Conservation (phyloP, 37 sponge, comb jelly and placozoan species). For the Tethya wilhelma region DNA sequence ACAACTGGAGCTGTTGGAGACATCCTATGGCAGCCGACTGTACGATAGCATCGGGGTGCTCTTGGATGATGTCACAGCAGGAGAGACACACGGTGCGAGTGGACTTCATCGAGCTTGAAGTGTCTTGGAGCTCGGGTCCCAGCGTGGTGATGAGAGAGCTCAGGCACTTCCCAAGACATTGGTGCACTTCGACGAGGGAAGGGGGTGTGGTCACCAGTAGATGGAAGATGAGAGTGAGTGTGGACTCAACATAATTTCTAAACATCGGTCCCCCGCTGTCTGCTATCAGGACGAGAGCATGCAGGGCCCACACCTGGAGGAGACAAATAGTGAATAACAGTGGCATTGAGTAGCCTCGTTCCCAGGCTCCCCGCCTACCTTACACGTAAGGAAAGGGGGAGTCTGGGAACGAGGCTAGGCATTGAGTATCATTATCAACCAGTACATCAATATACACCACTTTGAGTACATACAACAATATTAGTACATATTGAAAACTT, state of each 20-base stretch:
- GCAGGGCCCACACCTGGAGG: constrained; percentile 90
- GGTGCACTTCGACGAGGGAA: constrained; percentile 75
- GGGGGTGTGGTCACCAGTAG: constrained; percentile 77
- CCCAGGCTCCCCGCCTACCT: no score
- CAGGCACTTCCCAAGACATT: constrained; percentile 91
- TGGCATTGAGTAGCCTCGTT: background rate
- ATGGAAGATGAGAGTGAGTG: constrained; percentile 76
- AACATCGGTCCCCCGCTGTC: constrained; percentile 99
- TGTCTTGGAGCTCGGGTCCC: constrained; percentile 95
- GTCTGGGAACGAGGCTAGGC: no score
- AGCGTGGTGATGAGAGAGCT: constrained; percentile 92
- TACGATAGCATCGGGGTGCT: constrained; percentile 90
- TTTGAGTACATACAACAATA: no score
- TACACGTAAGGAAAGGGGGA: no score
- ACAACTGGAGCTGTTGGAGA: constrained; percentile 94
- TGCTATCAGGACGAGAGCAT: constrained; percentile 89
- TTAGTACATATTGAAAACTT: no score
- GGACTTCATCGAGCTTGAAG: constrained; percentile 45
- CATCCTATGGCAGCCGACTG: constrained; percentile 85
- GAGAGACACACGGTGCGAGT: constrained; percentile 58
- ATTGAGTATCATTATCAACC: no score
- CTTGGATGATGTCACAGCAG: constrained; percentile 69
- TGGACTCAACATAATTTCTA: constrained; percentile 84
- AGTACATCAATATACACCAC: no score
- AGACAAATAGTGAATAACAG: background rate